These are phyloP conservation scores for Saguinus imperator DNA, from an alignment of 2,113 vertebrate species.

Conservation along the genomic window DNA sequence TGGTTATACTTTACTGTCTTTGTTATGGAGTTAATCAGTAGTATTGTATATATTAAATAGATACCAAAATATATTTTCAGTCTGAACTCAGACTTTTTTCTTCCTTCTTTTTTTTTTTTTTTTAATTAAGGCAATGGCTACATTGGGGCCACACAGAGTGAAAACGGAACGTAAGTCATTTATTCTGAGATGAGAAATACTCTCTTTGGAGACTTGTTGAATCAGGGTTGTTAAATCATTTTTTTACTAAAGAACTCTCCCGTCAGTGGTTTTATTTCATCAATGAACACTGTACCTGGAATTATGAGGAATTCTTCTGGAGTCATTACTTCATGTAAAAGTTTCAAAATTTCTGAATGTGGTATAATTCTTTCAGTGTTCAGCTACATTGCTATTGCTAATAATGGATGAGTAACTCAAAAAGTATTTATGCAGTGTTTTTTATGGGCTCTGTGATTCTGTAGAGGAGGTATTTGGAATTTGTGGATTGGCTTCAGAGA, in stretches of 20 bases:
- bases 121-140: constrained; percentile 92
- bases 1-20: constrained; percentile 35
- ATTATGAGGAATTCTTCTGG: neutral
- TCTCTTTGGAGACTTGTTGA: neutral
- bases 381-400: neutral
- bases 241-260: neutral
- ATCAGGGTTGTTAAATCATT: neutral
- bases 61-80: constrained; percentile 1
- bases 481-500: neutral
- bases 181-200: constrained; percentile 1
- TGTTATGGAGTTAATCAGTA: neutral
- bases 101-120: constrained; percentile 60
- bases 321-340: constrained; percentile 12
- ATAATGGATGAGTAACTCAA: constrained; percentile 24
- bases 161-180: constrained; percentile 93
- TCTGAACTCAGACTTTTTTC: constrained; percentile 57
- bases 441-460: neutral
- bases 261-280: neutral
- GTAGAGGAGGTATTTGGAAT: neutral
- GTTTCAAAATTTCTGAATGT: constrained; percentile 18
- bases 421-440: neutral
- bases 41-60: constrained; percentile 16
- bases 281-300: neutral
- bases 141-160: constrained; percentile 93
- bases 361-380: neutral